Evolutionary conservation across 2,888 invertebrate genomes (phyloP), one percentile per base, ranked within the genome.

Genomic region (Pyralis farinalis): DNA sequence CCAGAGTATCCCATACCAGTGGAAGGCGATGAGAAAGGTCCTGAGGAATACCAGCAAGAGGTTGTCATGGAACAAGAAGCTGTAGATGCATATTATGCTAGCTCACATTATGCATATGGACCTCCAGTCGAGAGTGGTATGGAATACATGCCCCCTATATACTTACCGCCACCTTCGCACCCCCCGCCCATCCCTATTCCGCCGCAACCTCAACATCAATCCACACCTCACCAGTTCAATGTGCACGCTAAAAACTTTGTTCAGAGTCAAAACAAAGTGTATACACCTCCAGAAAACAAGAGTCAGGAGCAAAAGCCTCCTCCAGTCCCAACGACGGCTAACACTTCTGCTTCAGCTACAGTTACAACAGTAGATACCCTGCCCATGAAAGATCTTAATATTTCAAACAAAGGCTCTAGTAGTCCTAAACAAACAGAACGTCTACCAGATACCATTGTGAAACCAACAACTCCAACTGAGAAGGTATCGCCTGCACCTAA

Each of bases 221-320:
- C 76, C 29, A 56, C 71, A 34, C 76, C 85, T 11, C 86, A 90
- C 54, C 81, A 88, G 61, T 80, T 90, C 66, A 87, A 90, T 46
- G 89, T 89, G 5, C 86, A 89, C 47, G 90, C 89, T 1, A 90
- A 82, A 54, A 90, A 88, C 60, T 90, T 85, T 64, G 85, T 90
- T 3, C 81, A 86, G 37, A 71, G 70, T 44, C 80, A 81, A 34
- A 66, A 54, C 34, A 71, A 71, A 46, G 16, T 16, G 2, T 82
- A 66, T 45, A 49, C 63, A 1, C 68, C 63, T 0, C 67, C 63
- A 1, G 77, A 77, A 12, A 84, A 32, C 16, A 39, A 83, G 44
- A 54, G 22, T 31, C 80, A 63, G n/a, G 84, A 84, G 37, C 71
- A 53, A 34, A 70, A 66, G 37, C 41, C 57, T 7, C 46, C 58